A percentile compares a stretch with the other conserved stretches of the same genome.
These are phyloP conservation scores for Dryadula phaetusa DNA, from an alignment of 2,888 invertebrate species.

Conservation along the genomic window DNA sequence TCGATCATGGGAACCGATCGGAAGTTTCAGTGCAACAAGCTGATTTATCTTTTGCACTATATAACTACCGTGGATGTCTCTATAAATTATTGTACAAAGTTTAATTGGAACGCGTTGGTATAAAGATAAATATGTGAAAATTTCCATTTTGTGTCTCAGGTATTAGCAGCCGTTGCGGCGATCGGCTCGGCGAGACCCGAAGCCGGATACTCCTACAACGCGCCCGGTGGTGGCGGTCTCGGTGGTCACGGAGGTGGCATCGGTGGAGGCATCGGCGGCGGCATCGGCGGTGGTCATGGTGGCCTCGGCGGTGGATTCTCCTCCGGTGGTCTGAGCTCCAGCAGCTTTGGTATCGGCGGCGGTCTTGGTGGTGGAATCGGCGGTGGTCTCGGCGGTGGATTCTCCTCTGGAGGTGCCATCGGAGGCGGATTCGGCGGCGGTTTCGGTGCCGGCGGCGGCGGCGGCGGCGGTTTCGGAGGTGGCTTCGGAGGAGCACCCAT, in stretches of 20 bases:
- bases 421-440: conserved; percentile 52
- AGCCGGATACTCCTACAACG: conserved; percentile 85
- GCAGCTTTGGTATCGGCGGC: conserved; percentile 52
- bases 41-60: conserved; percentile 3
- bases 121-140: conserved; percentile 23
- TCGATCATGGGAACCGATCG: conserved; percentile 35
- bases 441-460: conserved; percentile 51
- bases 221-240: conserved; percentile 70
- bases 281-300: conserved; percentile 67
- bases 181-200: conserved; percentile 85
- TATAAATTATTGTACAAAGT: not conserved
- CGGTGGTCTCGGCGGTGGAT: conserved; percentile 54
- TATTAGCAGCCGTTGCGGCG: conserved; percentile 82
- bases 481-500: conserved; percentile 82
- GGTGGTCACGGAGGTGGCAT: conserved; percentile 51
- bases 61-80: not conserved
- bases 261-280: conserved; percentile 62
- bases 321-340: conserved; percentile 51
- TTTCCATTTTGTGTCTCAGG: conserved; percentile 63
- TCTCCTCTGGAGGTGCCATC: conserved; percentile 53
- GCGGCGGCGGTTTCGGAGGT: conserved; percentile 62
- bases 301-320: conserved; percentile 58
- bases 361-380: conserved; percentile 60
- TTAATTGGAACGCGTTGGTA: not conserved
- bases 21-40: conserved; percentile 30